Percentiles rank a stretch among this genome's conserved stretches.
phyloP scores from a whole-genome alignment of 2,113 vertebrate species.

The Thamnophis sirtalis region DNA sequence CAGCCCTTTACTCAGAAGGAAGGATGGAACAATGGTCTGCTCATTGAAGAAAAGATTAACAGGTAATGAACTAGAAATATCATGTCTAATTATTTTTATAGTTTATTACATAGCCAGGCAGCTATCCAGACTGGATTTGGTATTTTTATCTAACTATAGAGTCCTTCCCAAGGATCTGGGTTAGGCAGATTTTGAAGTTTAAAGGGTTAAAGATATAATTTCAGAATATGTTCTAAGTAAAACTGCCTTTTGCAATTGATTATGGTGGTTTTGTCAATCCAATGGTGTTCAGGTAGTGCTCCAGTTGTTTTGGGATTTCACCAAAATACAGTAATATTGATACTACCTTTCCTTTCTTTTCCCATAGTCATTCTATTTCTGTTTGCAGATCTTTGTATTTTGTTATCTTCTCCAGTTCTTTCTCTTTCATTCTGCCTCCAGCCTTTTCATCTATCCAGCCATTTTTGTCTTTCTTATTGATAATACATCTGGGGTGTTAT shows the following conservation, averaged over 20 bases:
- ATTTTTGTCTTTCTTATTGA: not conserved
- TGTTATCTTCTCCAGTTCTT: not conserved
- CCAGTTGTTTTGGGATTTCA: not conserved
- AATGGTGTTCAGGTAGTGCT: not conserved
- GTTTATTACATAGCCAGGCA: not conserved
- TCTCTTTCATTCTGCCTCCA: not conserved
- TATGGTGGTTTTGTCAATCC: not conserved
- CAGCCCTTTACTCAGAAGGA: constrained; percentile 92
- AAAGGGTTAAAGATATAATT: not conserved
- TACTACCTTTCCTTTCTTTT: not conserved
- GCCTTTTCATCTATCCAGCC: not conserved
- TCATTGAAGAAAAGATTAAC: constrained; percentile 96
- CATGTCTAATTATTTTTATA: not conserved
- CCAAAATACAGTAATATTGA: not conserved
- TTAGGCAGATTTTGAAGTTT: not conserved
- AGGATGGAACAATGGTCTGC: constrained; percentile 85
- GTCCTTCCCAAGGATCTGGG: not conserved
- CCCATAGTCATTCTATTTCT: not conserved
- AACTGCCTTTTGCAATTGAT: not conserved
- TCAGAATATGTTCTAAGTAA: not conserved
- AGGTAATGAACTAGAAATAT: constrained; percentile 74
- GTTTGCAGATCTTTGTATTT: not conserved
- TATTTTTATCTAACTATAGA: not conserved
- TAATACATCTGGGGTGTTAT: not conserved
- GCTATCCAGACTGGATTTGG: not conserved